Evolutionary conservation across 2,797 vertebrate species (phyloP).

Genomic region (Cercopithecus neglectus): DNA sequence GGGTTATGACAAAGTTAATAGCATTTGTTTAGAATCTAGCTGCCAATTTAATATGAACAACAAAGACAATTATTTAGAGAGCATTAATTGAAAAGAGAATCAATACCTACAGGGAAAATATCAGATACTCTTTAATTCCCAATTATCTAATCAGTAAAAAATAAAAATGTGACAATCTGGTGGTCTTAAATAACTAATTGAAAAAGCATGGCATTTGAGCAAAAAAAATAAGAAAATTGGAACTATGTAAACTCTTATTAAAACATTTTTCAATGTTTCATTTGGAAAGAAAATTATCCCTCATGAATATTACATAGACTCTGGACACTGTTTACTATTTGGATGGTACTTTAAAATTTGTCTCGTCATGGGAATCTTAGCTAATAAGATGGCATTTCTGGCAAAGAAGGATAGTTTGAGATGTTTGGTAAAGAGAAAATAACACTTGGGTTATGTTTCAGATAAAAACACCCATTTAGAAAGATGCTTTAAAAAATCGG

Average conservation of each 20-base stretch:
- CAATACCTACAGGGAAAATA: neutral
- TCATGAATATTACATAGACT: constrained; percentile 33
- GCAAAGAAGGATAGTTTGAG: neutral
- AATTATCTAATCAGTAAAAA: neutral
- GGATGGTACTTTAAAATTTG: neutral
- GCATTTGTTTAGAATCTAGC: neutral
- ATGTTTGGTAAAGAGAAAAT: neutral
- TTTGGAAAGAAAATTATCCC: neutral
- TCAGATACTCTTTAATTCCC: neutral
- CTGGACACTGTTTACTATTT: neutral
- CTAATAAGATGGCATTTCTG: constrained; percentile 34
- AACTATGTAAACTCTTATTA: neutral
- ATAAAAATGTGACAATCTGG: neutral
- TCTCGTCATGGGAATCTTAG: neutral
- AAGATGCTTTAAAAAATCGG: neutral
- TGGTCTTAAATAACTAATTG: neutral
- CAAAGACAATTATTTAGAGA: neutral
- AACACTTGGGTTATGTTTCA: neutral
- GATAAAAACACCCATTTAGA: neutral
- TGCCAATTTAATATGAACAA: neutral
- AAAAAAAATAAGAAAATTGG: neutral
- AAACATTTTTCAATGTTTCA: neutral
- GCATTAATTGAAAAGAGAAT: neutral
- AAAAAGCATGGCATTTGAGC: neutral
- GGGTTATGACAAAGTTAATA: neutral